Percentiles rank a stretch among this genome's conserved stretches.
Conservation (phyloP, 2,797 vertebrate species). For the Oryzias sinensis region DNA sequence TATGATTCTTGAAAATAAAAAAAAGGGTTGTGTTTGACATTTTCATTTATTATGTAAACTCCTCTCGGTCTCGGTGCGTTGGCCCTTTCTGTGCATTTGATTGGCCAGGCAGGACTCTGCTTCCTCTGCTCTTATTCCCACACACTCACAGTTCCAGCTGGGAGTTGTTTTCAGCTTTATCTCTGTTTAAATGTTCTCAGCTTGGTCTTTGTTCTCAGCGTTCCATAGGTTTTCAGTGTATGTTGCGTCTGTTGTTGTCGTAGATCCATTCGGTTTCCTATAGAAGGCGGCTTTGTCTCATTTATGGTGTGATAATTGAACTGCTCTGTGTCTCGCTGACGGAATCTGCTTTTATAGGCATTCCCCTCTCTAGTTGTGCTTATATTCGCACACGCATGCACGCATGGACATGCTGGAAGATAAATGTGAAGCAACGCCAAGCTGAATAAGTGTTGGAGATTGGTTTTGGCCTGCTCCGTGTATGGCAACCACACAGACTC, state of each 20-base stretch:
- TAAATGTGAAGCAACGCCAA: conserved; percentile 3
- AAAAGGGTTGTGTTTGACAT: conserved; percentile 27
- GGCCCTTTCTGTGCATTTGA: conserved; percentile 9
- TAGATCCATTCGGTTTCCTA: conserved; percentile 6
- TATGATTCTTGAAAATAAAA: conserved; percentile 48
- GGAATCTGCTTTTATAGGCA: neutral
- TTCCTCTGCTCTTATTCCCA: conserved; percentile 19
- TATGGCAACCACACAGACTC: conserved; percentile 5
- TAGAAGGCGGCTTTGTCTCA: conserved; percentile 2
- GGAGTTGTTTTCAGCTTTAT: conserved; percentile 8
- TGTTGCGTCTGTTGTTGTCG: conserved; percentile 2
- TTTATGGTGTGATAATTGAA: conserved; percentile 13
- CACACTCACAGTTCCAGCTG: conserved; percentile 8
- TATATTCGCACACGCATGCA: neutral
- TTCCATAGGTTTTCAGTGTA: neutral
- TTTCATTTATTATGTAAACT: conserved; percentile 31
- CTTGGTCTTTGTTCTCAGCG: neutral
- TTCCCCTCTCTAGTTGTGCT: neutral
- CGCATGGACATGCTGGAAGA: too few species aligned
- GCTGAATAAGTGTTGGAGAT: conserved; percentile 21
- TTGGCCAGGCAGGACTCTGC: conserved; percentile 8
- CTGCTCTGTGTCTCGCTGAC: neutral
- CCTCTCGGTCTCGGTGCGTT: conserved; percentile 8
- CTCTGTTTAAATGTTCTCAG: conserved; percentile 16
- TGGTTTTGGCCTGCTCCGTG: conserved; percentile 15